Evolutionary conservation across 2,113 vertebrate genomes (phyloP), one percentile per base, ranked within the genome.

Genomic region (Melanostigma gelatinosum): DNA sequence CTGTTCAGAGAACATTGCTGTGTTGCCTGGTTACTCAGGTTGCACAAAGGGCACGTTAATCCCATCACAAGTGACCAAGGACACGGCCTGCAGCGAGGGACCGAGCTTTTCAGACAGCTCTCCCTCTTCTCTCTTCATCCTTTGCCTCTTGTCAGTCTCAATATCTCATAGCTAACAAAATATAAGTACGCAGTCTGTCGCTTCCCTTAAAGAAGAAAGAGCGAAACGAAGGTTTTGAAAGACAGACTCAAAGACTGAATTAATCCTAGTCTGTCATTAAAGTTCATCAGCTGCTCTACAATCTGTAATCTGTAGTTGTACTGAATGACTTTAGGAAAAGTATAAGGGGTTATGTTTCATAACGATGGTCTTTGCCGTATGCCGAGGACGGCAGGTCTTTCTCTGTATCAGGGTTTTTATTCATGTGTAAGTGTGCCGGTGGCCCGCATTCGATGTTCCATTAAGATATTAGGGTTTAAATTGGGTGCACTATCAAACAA

Each of bases 11-110:
- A 62, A 73, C 78, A 90, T 75, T 75, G 73, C 65, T 48, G 57
- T 68, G 90, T 93, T 94, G 88, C 91, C 88, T 91, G 84, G 89
- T 86, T 88, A 92, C 93, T 82, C 78, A 79, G 75, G 88, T 84
- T 78, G 78, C 50, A 83, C 88, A 86, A 89, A 92, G 80, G 77
- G 80, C 86, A 84, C 1, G 24, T 77, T 88, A 88, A 92, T 89
- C 82, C 83, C 79, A 93, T 92, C 85, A 85, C n/a, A 78, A 72
- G 44, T 69, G 79, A 86, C 62, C 76, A 75, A 72, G 68, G 62
- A 82, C 55, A 58, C 55, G 24, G 55, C n/a, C 20, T 72, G 75
- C 63, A 67, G 70, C 9, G 6, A 83, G 48, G 4, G 34, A 16
- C 38, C 12, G 2, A 38, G 63, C 42, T 62, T 57, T 40, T 32